A percentile compares a stretch with the other conserved stretches of the same genome.
These are phyloP conservation scores for silkworm (Bombyx mori) DNA, from an alignment of 1,140 invertebrate species.

Conservation along the genomic window ASM3026992v2 NC_085108.1:8295001-8295500, in stretches of 20 bases:
- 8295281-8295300: neutral
- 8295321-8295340: slow-evolving; percentile 1
- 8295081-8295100: too few relatives aligned
- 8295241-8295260: slow-evolving; percentile 2
- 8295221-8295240: slow-evolving; percentile 2
- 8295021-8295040: too few relatives aligned
- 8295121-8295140: too few relatives aligned
- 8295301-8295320: neutral
- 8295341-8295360: neutral
- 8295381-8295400: slow-evolving; percentile 1
- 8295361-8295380: neutral
- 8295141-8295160: too few relatives aligned
- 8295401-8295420: neutral
- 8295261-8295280: slow-evolving; percentile 2
- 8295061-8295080: too few relatives aligned
- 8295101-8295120: too few relatives aligned
- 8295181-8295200: slow-evolving; percentile 1
- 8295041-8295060: too few relatives aligned
- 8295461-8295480: neutral
- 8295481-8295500: neutral
- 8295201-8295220: slow-evolving; percentile 2
- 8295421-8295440: neutral
- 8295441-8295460: neutral
- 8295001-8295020: too few relatives aligned
- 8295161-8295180: neutral